These are phyloP conservation scores for Pseudeuparius sepicola DNA, from an alignment of 2,888 invertebrate genomes.

Conservation along the genomic window DNA sequence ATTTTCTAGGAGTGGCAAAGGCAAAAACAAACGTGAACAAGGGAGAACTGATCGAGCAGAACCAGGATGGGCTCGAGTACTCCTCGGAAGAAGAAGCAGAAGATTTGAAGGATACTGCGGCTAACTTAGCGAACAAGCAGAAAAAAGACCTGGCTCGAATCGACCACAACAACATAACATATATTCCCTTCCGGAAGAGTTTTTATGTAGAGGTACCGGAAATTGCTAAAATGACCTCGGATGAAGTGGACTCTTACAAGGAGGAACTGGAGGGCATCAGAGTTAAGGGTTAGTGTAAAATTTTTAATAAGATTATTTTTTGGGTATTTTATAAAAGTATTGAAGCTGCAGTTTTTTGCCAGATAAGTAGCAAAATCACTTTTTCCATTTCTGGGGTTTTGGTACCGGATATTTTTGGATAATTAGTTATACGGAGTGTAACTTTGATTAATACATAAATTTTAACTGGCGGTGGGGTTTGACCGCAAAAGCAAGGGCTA, in stretches of 20 bases:
- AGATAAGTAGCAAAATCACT: too few species aligned
- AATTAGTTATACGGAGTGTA: too few species aligned
- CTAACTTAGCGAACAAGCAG: slow-evolving; percentile 80
- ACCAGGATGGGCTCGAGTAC: slow-evolving; percentile 95
- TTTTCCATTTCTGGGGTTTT: too few species aligned
- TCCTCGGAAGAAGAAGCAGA: slow-evolving; percentile 96
- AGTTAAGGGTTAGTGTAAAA: slow-evolving; percentile 61
- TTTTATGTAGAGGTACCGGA: slow-evolving; percentile 98
- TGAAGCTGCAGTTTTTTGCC: too few species aligned
- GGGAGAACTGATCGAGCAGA: slow-evolving; percentile 98
- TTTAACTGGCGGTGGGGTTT: too few species aligned
- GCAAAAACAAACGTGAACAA: slow-evolving; percentile 70
- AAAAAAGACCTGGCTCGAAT: slow-evolving; percentile 88
- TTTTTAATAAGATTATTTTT: slow-evolving; percentile 7
- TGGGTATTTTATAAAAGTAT: too few species aligned
- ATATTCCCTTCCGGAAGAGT: slow-evolving; percentile 71
- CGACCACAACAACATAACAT: slow-evolving; percentile 80
- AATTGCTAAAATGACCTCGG: slow-evolving; percentile 79
- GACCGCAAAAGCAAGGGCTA: too few species aligned
- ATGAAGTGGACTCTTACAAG: slow-evolving; percentile 76
- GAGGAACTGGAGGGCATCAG: slow-evolving; percentile 90
- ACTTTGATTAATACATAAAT: too few species aligned
- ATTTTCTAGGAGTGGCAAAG: too few species aligned
- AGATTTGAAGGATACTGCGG: slow-evolving; percentile 84
- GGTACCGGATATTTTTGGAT: too few species aligned